These are phyloP conservation scores for Hyphantria cunea DNA, from an alignment of 1,140 invertebrate genomes.

Conservation along the genomic window DNA sequence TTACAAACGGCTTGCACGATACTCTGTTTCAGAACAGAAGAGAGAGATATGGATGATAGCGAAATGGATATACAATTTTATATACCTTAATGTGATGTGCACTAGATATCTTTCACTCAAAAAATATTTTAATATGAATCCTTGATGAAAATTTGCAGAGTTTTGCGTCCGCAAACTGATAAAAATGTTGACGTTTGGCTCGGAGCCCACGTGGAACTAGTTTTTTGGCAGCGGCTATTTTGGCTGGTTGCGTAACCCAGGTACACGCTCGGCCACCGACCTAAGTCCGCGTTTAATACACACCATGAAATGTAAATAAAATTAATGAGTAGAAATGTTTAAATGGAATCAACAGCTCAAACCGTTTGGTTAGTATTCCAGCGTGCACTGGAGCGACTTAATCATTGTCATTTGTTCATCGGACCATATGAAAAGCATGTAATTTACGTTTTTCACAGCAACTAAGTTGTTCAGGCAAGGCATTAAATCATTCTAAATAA, in stretches of 20 bases:
- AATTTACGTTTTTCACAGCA: slow-evolving; percentile 4
- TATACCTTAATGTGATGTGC: too few species aligned
- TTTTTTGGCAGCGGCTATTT: slow-evolving; percentile 74
- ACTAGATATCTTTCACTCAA: too few species aligned
- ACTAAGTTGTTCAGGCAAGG: neutral
- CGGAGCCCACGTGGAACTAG: slow-evolving; percentile 63
- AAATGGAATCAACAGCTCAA: slow-evolving; percentile 28
- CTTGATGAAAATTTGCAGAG: too few species aligned
- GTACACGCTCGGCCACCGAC: slow-evolving; percentile 59
- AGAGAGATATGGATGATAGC: slow-evolving; percentile 34
- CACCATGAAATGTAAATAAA: slow-evolving; percentile 65
- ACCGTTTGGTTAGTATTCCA: slow-evolving; percentile 18
- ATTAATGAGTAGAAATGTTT: slow-evolving; percentile 51
- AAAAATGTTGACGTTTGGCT: slow-evolving; percentile 18
- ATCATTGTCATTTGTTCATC: slow-evolving; percentile 20
- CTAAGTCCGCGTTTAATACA: slow-evolving; percentile 51
- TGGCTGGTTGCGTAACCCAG: slow-evolving; percentile 63
- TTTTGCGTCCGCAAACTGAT: too few species aligned
- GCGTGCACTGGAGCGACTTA: slow-evolving; percentile 6
- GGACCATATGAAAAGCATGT: slow-evolving; percentile 4
- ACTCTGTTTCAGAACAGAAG: slow-evolving; percentile 19
- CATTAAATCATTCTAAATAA: neutral
- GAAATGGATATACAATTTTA: slow-evolving; percentile 31
- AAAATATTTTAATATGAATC: too few species aligned
- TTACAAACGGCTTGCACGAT: slow-evolving; percentile 27